phyloP scores from a whole-genome alignment of 2,797 vertebrate species.

The Alcedo atthis region DNA sequence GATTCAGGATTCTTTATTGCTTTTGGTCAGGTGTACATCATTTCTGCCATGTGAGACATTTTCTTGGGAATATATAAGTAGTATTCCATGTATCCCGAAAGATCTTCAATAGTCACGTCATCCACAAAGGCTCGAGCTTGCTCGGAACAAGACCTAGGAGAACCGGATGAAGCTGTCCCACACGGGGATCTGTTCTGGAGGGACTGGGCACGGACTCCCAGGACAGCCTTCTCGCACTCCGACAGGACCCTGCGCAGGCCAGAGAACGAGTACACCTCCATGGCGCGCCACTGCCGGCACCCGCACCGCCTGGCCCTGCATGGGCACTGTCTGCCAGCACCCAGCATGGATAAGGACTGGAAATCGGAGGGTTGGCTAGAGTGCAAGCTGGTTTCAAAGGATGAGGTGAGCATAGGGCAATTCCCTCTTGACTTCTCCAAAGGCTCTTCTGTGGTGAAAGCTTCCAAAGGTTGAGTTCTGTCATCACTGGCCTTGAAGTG shows the following conservation, averaged over 20 bases:
- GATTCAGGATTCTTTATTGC: neutral
- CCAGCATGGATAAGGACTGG: constrained; percentile 83
- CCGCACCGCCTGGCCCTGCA: constrained; percentile 69
- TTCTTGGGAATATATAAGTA: constrained; percentile 92
- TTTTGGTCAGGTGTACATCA: constrained; percentile 86
- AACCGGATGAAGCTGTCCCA: constrained; percentile 37
- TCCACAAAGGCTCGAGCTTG: constrained; percentile 87
- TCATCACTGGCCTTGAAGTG: constrained; percentile 75
- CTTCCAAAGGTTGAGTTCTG: constrained; percentile 66
- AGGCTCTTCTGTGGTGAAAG: constrained; percentile 10
- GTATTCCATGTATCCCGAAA: constrained; percentile 92
- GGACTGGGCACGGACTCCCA: constrained; percentile 58
- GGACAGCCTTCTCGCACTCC: constrained; percentile 80
- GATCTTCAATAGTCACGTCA: constrained; percentile 93
- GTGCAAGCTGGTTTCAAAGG: constrained; percentile 37
- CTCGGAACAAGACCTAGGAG: constrained; percentile 85
- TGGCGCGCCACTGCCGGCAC: constrained; percentile 74
- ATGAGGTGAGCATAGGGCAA: constrained; percentile 49
- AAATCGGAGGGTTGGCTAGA: constrained; percentile 82
- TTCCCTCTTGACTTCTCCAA: constrained; percentile 49
- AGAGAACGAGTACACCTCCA: constrained; percentile 86
- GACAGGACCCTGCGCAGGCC: constrained; percentile 82
- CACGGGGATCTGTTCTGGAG: constrained; percentile 70
- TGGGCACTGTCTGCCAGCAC: constrained; percentile 51
- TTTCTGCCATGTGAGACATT: constrained; percentile 91